Base-by-base conservation (phyloP, 2,113 vertebrate species). In the Albula goreensis region DNA sequence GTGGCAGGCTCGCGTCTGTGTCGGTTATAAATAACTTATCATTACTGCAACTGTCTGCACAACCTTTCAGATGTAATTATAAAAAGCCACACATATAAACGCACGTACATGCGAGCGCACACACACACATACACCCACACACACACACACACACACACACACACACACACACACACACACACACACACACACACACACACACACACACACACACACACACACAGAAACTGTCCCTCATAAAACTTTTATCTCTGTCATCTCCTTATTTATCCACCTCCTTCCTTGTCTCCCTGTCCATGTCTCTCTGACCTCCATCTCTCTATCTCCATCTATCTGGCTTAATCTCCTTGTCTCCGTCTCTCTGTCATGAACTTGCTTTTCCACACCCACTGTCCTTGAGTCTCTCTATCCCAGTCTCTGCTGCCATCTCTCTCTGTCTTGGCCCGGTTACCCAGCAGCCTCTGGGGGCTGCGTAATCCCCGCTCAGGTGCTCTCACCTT, bases 401-500 rank as follows among this genome's bases (percentile, higher is more conserved):
- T 22, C 3, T 70, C 15, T 70, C 63, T 70, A n/a, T 5, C 63
- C 63, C 22, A n/a, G 63, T 70, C 63, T 56, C 53, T 4, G 3
- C 63, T 22, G 10, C 70, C 70, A 9, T 74, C 8, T 74, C n/a
- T 74, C 70, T 31, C n/a, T 31, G 70, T 19, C 7, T 74, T 6
- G n/a, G 17, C 63, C 13, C 19, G 63, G 63, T n/a, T 78, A 78
- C 5, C 41, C 25, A 49, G 41, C 25, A 50, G 78, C 78, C 78
- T 50, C 78, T 7, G 78, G 48, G 41, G 31, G 77, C 84, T 48
- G 74, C 7, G 4, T 50, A 41, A 6, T 57, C 13, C 19, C 74
- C 57, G 51, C 25, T 12, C 5, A 50, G 5, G 8, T 51, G n/a
- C 19, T 11, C 93, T 93, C 92, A 99, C 98, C 96, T 99, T 99